Evolutionary conservation across 2,113 vertebrate genomes (phyloP).

Genomic region (Pholis gunnellus): DNA sequence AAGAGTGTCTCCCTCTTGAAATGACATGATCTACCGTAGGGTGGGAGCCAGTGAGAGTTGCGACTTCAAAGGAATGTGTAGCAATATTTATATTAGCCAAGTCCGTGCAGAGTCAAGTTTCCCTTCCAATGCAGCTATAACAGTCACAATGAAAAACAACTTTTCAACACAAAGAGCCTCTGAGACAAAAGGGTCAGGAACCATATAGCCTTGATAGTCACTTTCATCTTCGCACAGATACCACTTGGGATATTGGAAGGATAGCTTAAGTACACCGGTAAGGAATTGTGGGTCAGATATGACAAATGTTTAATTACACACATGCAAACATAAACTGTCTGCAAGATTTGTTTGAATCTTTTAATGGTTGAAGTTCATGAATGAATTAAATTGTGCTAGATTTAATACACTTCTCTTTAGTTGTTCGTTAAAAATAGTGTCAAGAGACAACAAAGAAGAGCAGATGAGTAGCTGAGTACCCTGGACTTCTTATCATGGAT

Average conservation of each 20-base stretch:
- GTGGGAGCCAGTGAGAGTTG: constrained; percentile 45
- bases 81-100: constrained; percentile 72
- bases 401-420: not conserved
- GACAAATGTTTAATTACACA: not conserved
- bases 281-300: not conserved
- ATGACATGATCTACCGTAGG: constrained; percentile 22
- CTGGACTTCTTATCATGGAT: not conserved
- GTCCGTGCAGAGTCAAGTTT: constrained; percentile 57
- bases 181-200: constrained; percentile 31
- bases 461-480: not conserved
- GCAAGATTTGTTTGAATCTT: not conserved
- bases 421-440: not conserved
- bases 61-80: constrained; percentile 52
- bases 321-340: not conserved
- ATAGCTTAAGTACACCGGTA: not conserved
- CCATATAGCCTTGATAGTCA: not conserved
- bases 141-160: constrained; percentile 27
- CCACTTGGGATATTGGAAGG: constrained; percentile 1
- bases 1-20: constrained; percentile 65
- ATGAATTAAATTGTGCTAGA: not conserved
- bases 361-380: not conserved
- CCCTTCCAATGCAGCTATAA: constrained; percentile 32
- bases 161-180: constrained; percentile 51
- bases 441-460: not conserved
- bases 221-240: constrained; percentile 10